These are phyloP conservation scores for Apolygus lucorum DNA, from an alignment of 1,140 invertebrate genomes.

Conservation along the genomic window DNA sequence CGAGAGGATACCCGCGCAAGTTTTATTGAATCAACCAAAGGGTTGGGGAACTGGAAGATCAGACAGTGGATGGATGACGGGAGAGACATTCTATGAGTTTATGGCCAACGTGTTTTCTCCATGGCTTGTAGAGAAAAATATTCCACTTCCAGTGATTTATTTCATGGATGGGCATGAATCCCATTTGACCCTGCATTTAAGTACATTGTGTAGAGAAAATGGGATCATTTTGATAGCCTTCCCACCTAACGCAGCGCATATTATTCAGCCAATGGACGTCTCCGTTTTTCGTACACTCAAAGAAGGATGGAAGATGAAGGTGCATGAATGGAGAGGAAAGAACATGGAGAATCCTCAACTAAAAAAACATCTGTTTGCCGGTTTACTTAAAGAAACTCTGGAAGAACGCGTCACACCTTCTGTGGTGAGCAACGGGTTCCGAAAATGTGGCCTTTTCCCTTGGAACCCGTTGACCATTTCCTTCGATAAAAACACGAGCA, in stretches of 20 bases:
- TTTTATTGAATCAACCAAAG: constrained; percentile 33
- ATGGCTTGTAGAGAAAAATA: constrained; percentile 27
- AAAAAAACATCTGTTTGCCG: constrained; percentile 25
- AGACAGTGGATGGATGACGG: not conserved
- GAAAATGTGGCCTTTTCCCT: constrained; percentile 16
- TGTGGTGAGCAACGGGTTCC: constrained; percentile 17
- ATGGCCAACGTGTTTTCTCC: constrained; percentile 28
- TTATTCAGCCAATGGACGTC: constrained; percentile 41
- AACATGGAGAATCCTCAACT: constrained; percentile 31
- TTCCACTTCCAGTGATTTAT: constrained; percentile 36
- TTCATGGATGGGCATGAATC: constrained; percentile 41
- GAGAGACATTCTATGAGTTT: not conserved
- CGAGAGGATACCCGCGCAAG: constrained; percentile 34
- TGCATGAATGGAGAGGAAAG: constrained; percentile 28
- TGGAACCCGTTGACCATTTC: not conserved
- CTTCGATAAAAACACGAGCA: not conserved
- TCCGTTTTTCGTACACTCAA: constrained; percentile 38
- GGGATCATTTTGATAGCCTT: constrained; percentile 39
- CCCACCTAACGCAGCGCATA: constrained; percentile 41
- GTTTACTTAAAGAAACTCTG: constrained; percentile 18
- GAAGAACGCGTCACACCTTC: not conserved
- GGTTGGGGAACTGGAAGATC: constrained; percentile 38
- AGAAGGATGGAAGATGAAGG: constrained; percentile 36
- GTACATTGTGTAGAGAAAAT: constrained; percentile 39
- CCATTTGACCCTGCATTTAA: constrained; percentile 38